Evolutionary conservation across 2,888 invertebrate species (phyloP).

Genomic region (Lasius platythorax): DNA sequence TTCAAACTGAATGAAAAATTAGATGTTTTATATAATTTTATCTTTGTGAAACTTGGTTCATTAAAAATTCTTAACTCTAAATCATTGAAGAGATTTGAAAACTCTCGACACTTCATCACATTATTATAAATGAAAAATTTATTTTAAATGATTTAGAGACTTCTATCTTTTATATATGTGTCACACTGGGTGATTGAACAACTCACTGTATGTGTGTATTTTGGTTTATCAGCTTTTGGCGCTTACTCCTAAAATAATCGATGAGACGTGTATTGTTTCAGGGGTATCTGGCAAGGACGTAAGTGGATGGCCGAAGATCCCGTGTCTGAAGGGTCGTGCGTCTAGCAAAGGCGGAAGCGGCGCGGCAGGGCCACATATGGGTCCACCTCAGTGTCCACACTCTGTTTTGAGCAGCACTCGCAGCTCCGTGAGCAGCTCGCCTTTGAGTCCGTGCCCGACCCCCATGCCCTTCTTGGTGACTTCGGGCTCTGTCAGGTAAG

Average conservation of each 20-base stretch:
- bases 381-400: conserved; percentile 91
- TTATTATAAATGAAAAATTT: neutral
- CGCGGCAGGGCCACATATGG: conserved; percentile 84
- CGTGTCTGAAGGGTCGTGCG: conserved; percentile 79
- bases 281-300: conserved; percentile 79
- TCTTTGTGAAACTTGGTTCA: neutral
- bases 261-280: conserved; percentile 55
- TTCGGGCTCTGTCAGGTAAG: conserved; percentile 90
- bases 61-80: neutral
- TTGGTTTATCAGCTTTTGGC: neutral
- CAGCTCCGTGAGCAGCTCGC: conserved; percentile 89
- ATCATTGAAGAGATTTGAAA: neutral
- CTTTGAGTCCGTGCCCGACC: conserved; percentile 91
- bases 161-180: neutral
- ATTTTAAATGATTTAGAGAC: neutral
- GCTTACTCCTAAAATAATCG: conserved; percentile 19
- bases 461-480: conserved; percentile 92
- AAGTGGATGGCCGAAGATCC: conserved; percentile 82
- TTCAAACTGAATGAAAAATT: neutral
- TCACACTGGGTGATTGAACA: neutral
- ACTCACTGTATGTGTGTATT: neutral
- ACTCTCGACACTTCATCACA: neutral
- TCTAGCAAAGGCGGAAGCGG: conserved; percentile 83
- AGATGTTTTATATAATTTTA: neutral
- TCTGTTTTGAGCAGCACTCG: conserved; percentile 90